Evolutionary conservation across 2,888 invertebrate genomes (phyloP), one percentile per base, ranked within the genome.

Genomic region (Drosophila quinaria): DNA sequence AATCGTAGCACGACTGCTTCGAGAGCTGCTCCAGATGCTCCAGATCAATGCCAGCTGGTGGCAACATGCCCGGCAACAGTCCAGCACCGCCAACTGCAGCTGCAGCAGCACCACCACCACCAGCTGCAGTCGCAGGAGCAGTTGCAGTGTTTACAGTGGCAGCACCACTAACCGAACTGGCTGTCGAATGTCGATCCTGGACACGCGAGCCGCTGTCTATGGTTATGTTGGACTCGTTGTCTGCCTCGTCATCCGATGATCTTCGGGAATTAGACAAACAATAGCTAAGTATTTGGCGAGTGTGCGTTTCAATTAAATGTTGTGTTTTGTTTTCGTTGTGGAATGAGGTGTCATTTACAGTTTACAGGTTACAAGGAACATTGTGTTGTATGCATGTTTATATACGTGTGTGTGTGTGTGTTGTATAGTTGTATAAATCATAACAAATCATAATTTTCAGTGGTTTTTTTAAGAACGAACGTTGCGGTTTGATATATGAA

Each of bases 1-100:
- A 97, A 94, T 97, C 97, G 93, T 97, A 97, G 94, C 97, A 97
- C 87, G 96, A 96, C 85, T 96, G 95, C 93, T 97, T 97, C 87
- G 95, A 95, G 90, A 96, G 94, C 91, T 95, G 95, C 83, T 92
- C 89, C 94, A 94, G 81, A 91, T 94, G 76, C 92, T 92, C 89
- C 90, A 92, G 91, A 58, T 92, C 93, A 58, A 91, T 91, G 71
- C 91, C 91, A 29, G 73, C 72, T 17, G 74, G 70, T 29, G 75
- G 78, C 47, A 70, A 65, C 41, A 73, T 61, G 25, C 63, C 70
- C 1, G 69, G 52, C 47, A 73, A 50, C 19, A 71, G 11, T 33
- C 55, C 58, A 25, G 60, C 70, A 52, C 69, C 70, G 13, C 49
- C 72, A 15, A 47, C 1, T 10, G 63, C 65, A 59, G 59, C 17